phyloP scores from a whole-genome alignment of 2,113 vertebrate species.

The Melanerpes aurifrons region DNA sequence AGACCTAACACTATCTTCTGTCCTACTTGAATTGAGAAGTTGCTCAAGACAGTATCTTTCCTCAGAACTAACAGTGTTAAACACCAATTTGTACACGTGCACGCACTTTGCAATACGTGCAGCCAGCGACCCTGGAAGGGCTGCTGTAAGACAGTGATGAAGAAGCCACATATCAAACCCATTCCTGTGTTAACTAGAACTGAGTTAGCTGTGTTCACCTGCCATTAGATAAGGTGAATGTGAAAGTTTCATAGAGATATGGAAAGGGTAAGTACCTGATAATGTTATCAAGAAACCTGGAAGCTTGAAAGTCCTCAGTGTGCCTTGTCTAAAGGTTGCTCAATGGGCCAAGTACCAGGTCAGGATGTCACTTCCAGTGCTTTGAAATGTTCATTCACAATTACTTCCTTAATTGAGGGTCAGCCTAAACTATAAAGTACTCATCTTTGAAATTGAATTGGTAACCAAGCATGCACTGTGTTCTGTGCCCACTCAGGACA shows the following conservation, averaged over 20 bases:
- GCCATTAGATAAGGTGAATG: not conserved
- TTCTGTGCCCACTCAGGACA: not conserved
- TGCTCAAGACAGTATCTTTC: not conserved
- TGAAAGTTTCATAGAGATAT: not conserved
- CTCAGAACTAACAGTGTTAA: not conserved
- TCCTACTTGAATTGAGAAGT: not conserved
- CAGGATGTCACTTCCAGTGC: not conserved
- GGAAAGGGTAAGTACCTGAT: not conserved
- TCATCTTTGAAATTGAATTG: not conserved
- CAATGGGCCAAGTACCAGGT: not conserved
- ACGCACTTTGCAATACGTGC: not conserved
- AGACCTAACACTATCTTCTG: not conserved
- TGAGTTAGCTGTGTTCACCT: not conserved
- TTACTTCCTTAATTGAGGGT: slow-evolving; percentile 24
- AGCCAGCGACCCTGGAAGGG: not conserved
- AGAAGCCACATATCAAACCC: not conserved
- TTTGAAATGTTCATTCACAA: slow-evolving; percentile 36
- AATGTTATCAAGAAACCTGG: not conserved
- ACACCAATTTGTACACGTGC: not conserved
- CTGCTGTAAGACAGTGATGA: not conserved
- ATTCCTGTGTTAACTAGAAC: not conserved
- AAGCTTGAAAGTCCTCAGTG: not conserved
- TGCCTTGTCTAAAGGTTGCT: not conserved
- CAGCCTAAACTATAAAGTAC: slow-evolving; percentile 29
- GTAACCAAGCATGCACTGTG: not conserved